A percentile compares a stretch with the other conserved stretches of the same genome.
phyloP scores from a whole-genome alignment of 1,140 invertebrate species.

The Gryon sp. region DNA sequence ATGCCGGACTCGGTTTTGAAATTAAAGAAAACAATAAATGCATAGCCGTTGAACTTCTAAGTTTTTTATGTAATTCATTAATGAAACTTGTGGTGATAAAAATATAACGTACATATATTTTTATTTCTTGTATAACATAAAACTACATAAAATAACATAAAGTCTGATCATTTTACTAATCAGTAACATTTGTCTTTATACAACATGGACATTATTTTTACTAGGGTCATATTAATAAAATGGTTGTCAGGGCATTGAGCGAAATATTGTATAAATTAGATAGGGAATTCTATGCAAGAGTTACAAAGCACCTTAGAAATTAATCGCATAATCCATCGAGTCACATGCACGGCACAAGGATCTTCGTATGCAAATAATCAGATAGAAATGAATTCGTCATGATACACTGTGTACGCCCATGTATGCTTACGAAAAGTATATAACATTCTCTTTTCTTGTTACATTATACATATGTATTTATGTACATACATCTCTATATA shows the following conservation, averaged over 20 bases:
- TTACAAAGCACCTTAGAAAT: conserved; percentile 71
- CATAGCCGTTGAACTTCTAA: too few species aligned
- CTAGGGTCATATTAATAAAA: conserved; percentile 71
- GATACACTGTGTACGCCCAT: conserved; percentile 13
- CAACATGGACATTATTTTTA: too few species aligned
- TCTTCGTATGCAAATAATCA: conserved; percentile 52
- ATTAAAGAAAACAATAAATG: too few species aligned
- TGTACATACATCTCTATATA: too few species aligned
- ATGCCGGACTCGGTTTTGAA: too few species aligned
- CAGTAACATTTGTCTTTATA: too few species aligned
- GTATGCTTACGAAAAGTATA: conserved; percentile 42
- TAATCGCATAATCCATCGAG: conserved; percentile 72
- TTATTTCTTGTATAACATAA: too few species aligned
- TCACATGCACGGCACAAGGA: conserved; percentile 64
- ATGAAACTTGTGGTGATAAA: too few species aligned
- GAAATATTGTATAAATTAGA: conserved; percentile 69
- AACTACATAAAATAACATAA: too few species aligned
- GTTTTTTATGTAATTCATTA: too few species aligned
- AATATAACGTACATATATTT: too few species aligned
- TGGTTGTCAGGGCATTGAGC: conserved; percentile 60
- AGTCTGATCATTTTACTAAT: too few species aligned
- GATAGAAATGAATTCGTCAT: conserved; percentile 43
- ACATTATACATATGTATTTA: conserved; percentile 13
- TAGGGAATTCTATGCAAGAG: conserved; percentile 51
- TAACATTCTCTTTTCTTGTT: conserved; percentile 43